phyloP scores from a whole-genome alignment of 2,888 invertebrate genomes.

The Papilio gigon region DNA sequence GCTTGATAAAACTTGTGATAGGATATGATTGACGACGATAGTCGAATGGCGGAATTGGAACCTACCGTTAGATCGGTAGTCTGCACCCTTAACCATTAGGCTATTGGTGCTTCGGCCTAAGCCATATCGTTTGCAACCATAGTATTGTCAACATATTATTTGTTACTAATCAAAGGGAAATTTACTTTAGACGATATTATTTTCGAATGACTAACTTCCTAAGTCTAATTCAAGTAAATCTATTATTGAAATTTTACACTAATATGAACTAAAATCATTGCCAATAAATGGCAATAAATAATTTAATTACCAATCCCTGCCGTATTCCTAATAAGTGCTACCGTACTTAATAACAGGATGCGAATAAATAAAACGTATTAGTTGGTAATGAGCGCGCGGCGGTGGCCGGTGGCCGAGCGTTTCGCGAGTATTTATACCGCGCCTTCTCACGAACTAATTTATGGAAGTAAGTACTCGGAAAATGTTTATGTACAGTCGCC shows the following conservation, averaged over 20 bases:
- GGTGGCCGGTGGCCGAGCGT: conserved; percentile 57
- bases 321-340: conserved; percentile 13
- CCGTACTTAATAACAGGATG: conserved; percentile 35
- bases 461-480: conserved; percentile 82
- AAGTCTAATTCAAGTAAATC: no score
- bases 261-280: neutral
- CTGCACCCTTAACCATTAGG: no score
- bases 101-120: no score
- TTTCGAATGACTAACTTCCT: no score
- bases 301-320: neutral
- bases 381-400: conserved; percentile 72
- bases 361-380: conserved; percentile 68
- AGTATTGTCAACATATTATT: no score
- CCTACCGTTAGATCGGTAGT: no score
- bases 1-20: no score
- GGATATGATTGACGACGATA: no score
- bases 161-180: no score
- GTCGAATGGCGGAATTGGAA: no score
- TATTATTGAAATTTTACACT: neutral
- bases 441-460: conserved; percentile 80
- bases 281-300: neutral
- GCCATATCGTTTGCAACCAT: no score
- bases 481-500: conserved; percentile 73
- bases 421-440: conserved; percentile 79
- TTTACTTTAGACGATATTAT: no score